These are phyloP conservation scores for Muraenolepis orangiensis DNA, from an alignment of 2,797 vertebrate genomes.

Conservation along the genomic window DNA sequence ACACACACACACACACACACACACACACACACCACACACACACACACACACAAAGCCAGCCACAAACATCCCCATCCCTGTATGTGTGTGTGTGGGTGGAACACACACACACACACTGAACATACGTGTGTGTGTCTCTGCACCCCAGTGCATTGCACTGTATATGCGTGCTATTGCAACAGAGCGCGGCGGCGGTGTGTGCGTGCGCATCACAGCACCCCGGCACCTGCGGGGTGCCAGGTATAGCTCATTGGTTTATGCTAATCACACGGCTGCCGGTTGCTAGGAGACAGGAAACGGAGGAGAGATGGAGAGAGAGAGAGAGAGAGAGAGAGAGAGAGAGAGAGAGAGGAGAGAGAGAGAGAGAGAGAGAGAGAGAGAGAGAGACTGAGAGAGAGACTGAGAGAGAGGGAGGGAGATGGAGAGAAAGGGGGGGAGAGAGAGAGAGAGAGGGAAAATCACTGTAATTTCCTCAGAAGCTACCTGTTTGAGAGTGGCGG, in stretches of 20 bases:
- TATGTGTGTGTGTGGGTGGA: background rate
- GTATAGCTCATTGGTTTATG: conserved; percentile 57
- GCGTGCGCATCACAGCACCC: conserved; percentile 15
- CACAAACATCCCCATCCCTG: background rate
- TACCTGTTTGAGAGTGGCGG: conserved; percentile 66
- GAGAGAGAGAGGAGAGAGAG: too few relatives aligned
- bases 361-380: too few relatives aligned
- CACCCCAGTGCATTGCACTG: conserved; percentile 21
- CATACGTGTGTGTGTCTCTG: background rate
- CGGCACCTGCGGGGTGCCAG: conserved; percentile 58
- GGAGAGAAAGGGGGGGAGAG: too few relatives aligned
- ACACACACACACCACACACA: conserved; percentile 1
- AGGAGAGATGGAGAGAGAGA: conserved; percentile 7
- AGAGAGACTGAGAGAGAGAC: conserved; percentile 9
- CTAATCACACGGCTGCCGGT: conserved; percentile 55
- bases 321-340: background rate
- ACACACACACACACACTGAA: too few relatives aligned
- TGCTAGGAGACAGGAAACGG: conserved; percentile 57
- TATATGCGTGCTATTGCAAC: conserved; percentile 26
- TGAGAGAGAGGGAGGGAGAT: background rate
- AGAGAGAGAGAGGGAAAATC: conserved; percentile 14
- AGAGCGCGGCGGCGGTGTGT: conserved; percentile 39
- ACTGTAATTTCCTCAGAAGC: conserved; percentile 42
- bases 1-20: conserved; percentile 9
- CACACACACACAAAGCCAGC: conserved; percentile 2